Conservation (phyloP, 2,888 invertebrate genomes). For the Ennomos erosarius region DNA sequence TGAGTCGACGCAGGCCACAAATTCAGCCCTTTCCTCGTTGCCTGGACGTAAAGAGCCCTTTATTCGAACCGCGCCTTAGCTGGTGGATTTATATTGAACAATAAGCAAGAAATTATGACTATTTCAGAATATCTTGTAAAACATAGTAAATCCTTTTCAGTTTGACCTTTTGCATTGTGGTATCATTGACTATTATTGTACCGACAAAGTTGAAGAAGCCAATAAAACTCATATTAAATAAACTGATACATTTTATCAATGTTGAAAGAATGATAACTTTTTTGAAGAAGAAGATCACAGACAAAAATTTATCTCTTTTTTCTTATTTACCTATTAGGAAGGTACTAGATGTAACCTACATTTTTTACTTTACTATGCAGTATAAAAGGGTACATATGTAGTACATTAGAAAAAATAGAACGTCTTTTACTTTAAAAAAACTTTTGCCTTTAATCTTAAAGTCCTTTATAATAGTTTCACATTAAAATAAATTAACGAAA, state of each 20-base stretch:
- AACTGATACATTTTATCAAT: not conserved
- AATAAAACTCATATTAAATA: too few species aligned
- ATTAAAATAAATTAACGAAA: constrained; percentile 16
- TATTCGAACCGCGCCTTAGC: constrained; percentile 40
- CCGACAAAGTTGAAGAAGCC: not conserved
- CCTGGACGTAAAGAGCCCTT: constrained; percentile 57
- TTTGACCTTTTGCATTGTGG: not conserved
- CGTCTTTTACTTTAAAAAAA: too few species aligned
- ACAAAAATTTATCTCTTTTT: too few species aligned
- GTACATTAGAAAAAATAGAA: too few species aligned
- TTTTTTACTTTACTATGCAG: too few species aligned
- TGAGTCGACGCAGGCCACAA: constrained; percentile 72
- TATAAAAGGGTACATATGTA: too few species aligned
- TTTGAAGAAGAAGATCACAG: too few species aligned
- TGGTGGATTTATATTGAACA: constrained; percentile 31
- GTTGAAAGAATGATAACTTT: too few species aligned
- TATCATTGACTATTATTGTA: not conserved
- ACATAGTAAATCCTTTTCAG: not conserved
- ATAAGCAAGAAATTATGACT: constrained; percentile 41
- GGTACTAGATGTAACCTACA: too few species aligned
- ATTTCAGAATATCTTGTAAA: constrained; percentile 6
- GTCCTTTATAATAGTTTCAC: constrained; percentile 9
- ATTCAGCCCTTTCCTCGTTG: constrained; percentile 70
- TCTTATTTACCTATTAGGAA: too few species aligned
- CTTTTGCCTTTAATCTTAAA: constrained; percentile 2